Evolutionary conservation across 2,888 invertebrate species (phyloP), one percentile per base, ranked within the genome.

Genomic region (Xestia c-nigrum): DNA sequence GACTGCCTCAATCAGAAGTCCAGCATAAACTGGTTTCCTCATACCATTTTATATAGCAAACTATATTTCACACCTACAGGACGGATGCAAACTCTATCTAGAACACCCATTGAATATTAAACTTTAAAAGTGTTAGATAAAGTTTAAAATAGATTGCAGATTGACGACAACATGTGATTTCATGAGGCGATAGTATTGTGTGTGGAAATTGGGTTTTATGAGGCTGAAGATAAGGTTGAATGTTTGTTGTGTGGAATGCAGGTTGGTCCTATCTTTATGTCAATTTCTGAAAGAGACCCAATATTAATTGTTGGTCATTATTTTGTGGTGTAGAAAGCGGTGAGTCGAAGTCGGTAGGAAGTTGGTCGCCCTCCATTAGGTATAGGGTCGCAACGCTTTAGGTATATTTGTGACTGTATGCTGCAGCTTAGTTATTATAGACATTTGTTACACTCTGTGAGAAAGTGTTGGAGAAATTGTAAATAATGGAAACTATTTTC

Each of bases 271-370:
- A 85, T 79, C 82, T 86, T 73, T 80, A 80, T 85, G 85, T 84
- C 83, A 81, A 77, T 83, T 78, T 85, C 79, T 84, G 80, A 87
- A 86, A 79, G 87, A 87, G 87, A 82, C 83, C 80, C 81, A 86
- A 92, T 92, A 95, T 95, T 95, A 95, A 95, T 95, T 93, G 94
- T 89, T 85, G 80, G 84, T 92, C 93, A 95, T 95, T 95, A 95
- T 94, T 94, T 90, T 86, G 89, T 90, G 81, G 93, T 90, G 93
- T 94, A 94, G 95, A 95, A 95, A 95, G 94, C 94, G 89, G 93
- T 89, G 83, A 85, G 89, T 88, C 91, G 92, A 94, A 85, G 89
- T 88, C 91, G 92, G 94, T 93, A 94, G 95, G 81, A 74, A 81
- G 69, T 93, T 90, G 86, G 84, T 87, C 90, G 92, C 91, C 91